These are phyloP conservation scores for Desmophyllum pertusum DNA, from an alignment of 92 coral and sea anemone genomes.

Conservation along the genomic window DNA sequence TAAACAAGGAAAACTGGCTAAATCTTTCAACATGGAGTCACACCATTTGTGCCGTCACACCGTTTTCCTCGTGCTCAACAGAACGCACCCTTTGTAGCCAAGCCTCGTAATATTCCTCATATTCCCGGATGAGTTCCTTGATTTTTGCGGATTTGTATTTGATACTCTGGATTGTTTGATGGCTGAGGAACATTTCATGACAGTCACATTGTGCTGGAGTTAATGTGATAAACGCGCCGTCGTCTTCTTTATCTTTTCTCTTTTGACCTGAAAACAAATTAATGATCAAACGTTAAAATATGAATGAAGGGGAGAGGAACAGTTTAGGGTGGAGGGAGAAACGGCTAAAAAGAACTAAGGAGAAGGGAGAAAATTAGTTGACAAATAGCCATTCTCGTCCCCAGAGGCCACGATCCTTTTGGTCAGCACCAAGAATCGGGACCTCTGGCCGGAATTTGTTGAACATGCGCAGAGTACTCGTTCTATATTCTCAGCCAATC, in stretches of 20 bases:
- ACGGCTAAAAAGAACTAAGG: not conserved
- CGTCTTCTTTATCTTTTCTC: slow-evolving; percentile 43
- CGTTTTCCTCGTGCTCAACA: slow-evolving; percentile 75
- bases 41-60: slow-evolving; percentile 85
- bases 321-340: too few relatives aligned
- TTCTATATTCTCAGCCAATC: too few relatives aligned
- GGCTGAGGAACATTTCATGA: slow-evolving; percentile 82
- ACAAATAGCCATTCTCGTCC: too few relatives aligned
- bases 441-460: too few relatives aligned
- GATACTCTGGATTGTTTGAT: slow-evolving; percentile 84
- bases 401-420: too few relatives aligned
- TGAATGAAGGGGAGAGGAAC: too few relatives aligned
- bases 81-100: slow-evolving; percentile 87
- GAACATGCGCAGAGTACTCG: too few relatives aligned
- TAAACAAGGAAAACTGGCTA: not conserved
- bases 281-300: not conserved
- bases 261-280: slow-evolving; percentile 20
- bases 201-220: slow-evolving; percentile 74
- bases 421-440: too few relatives aligned
- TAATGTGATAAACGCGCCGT: slow-evolving; percentile 52
- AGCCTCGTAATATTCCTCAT: slow-evolving; percentile 88
- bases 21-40: slow-evolving; percentile 2
- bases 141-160: slow-evolving; percentile 75
- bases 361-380: not conserved
- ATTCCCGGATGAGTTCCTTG: slow-evolving; percentile 88